phyloP scores from a whole-genome alignment of 2,113 vertebrate genomes.

The Synchiropus splendidus region DNA sequence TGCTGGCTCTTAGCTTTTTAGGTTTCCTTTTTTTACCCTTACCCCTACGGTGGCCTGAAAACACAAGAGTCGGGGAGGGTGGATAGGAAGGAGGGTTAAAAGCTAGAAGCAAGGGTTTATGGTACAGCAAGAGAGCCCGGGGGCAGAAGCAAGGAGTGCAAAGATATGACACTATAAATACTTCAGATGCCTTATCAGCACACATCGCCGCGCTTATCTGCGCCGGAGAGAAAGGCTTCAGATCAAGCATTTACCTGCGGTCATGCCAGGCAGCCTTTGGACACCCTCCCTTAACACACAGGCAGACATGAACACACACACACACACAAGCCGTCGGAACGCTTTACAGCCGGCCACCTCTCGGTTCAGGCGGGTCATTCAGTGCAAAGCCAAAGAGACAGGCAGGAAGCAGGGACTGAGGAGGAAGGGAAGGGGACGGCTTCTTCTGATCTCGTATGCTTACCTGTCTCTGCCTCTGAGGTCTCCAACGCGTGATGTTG shows the following conservation, averaged over 20 bases:
- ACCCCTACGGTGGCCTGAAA: slow-evolving; percentile 92
- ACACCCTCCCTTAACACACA: slow-evolving; percentile 40
- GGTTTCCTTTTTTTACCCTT: slow-evolving; percentile 95
- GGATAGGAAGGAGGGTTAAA: slow-evolving; percentile 64
- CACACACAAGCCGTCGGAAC: slow-evolving; percentile 3
- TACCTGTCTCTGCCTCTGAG: slow-evolving; percentile 89
- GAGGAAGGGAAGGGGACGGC: not conserved
- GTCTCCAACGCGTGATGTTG: slow-evolving; percentile 79
- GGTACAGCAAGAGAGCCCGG: slow-evolving; percentile 42
- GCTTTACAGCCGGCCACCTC: not conserved
- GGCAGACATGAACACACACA: slow-evolving; percentile 11
- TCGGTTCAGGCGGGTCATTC: not conserved
- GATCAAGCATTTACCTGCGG: slow-evolving; percentile 57
- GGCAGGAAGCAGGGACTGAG: too few relatives aligned
- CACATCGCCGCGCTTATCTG: slow-evolving; percentile 50
- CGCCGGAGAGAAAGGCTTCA: slow-evolving; percentile 55
- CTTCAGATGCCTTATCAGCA: slow-evolving; percentile 68
- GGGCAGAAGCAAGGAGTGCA: slow-evolving; percentile 45
- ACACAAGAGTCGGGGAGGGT: slow-evolving; percentile 78
- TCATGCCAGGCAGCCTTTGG: slow-evolving; percentile 54
- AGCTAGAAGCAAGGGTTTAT: slow-evolving; percentile 64
- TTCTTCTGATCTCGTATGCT: not conserved
- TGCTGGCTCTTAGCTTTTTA: slow-evolving; percentile 83
- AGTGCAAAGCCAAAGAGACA: not conserved
- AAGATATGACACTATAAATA: slow-evolving; percentile 65